phyloP scores from a whole-genome alignment of 1,140 invertebrate genomes.

The Acarapis woodi region DNA sequence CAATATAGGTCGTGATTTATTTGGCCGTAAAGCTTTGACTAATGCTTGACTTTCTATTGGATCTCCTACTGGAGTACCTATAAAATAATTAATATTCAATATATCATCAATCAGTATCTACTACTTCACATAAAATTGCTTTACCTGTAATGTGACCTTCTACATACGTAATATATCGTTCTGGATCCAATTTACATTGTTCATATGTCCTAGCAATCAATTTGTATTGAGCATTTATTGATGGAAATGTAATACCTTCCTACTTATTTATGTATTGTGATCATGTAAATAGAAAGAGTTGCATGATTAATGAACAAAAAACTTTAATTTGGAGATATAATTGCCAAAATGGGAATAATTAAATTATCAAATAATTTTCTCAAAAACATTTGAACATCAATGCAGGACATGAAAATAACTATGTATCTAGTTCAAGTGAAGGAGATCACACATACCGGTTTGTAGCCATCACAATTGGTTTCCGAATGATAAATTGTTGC shows the following conservation, averaged over 20 bases:
- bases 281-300: too few species aligned
- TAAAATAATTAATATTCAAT: constrained; percentile 64
- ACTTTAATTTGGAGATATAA: too few species aligned
- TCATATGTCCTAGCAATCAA: constrained; percentile 16
- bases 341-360: too few species aligned
- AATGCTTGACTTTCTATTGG: constrained; percentile 55
- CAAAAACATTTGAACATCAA: too few species aligned
- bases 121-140: too few species aligned
- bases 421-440: too few species aligned
- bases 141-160: constrained; percentile 23
- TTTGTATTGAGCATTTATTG: constrained; percentile 13
- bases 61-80: constrained; percentile 31
- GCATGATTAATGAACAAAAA: too few species aligned
- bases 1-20: constrained; percentile 33
- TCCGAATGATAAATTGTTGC: constrained; percentile 36
- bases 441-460: too few species aligned
- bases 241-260: constrained; percentile 14
- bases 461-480: constrained; percentile 63
- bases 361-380: too few species aligned
- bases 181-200: constrained; percentile 17
- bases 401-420: too few species aligned
- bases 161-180: constrained; percentile 16
- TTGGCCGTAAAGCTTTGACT: constrained; percentile 43
- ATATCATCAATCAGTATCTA: too few species aligned
- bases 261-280: too few species aligned